These are phyloP conservation scores for Standfussiana lucernea DNA, from an alignment of 2,888 invertebrate species.

Conservation along the genomic window DNA sequence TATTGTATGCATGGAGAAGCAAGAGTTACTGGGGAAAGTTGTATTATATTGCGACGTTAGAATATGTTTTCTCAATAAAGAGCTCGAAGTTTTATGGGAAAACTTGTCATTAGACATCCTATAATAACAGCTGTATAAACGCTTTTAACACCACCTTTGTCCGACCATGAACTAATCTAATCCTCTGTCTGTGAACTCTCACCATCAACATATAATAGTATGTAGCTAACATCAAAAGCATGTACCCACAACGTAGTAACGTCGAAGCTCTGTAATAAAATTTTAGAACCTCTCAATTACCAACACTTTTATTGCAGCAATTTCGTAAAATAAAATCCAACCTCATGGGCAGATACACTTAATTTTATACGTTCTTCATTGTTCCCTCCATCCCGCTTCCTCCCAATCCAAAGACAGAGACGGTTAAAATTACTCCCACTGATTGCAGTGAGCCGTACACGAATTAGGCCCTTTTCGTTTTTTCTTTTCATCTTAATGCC, in stretches of 20 bases:
- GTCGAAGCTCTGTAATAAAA: constrained; percentile 76
- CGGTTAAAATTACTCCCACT: constrained; percentile 86
- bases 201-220: constrained; percentile 1
- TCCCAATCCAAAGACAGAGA: constrained; percentile 73
- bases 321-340: constrained; percentile 87
- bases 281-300: constrained; percentile 85
- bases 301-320: constrained; percentile 87
- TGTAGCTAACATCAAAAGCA: constrained; percentile 38
- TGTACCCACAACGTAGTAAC: constrained; percentile 53
- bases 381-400: constrained; percentile 75
- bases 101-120: background rate
- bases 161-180: constrained; percentile 2
- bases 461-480: constrained; percentile 88
- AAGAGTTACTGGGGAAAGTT: background rate
- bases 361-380: constrained; percentile 86
- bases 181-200: constrained; percentile 12
- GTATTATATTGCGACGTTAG: background rate
- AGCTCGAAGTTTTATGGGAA: background rate
- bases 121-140: background rate
- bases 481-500: constrained; percentile 86
- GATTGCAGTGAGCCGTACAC: constrained; percentile 89
- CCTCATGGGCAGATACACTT: constrained; percentile 86
- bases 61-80: background rate
- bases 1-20: background rate
- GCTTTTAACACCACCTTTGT: background rate